Evolutionary conservation across 23 tunicate genomes (phyloP), one percentile per base, ranked within the genome.

Genomic region (Ciona savignyi): DNA sequence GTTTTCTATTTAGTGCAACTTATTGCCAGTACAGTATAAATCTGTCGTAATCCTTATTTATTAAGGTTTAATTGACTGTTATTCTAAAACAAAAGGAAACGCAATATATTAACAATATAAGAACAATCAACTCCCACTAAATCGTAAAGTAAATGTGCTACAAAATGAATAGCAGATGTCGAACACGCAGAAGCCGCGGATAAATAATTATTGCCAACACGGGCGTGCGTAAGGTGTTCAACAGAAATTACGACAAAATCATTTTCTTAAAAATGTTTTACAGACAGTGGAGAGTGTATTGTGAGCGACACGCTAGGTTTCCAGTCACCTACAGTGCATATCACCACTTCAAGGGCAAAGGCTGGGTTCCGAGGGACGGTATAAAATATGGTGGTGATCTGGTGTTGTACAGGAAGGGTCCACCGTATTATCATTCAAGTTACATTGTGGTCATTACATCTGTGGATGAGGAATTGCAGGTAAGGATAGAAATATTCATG

Each of bases 311-410:
- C 23, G 34, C 67, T 11, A 11, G 35, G 2, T 89, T 89, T 73
- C 85, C 89, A 1, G 33, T 70, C 6, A 35, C 11, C 1, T 91
- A 80, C 76, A 80, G 80, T 3, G 82, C 70, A 19, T 91, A 91
- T 35, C 90, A 84, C 63, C 91, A 91, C 64, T 84, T 91, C 65
- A 80, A 91, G 60, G 84, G 82, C 27, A 91, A 91, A 72, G 97
- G 97, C 20, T 84, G 87, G 86, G 97, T 91, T 3, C 86, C 90
- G 4, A 84, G 62, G 67, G 84, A 81, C 27, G 97, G 97, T 15
- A 51, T 84, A 1, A 73, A 73, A 4, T 91, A 79, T 75, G 97
- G 97, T 56, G 71, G 76, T 23, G 87, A 81, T 66, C 76, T 84
- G 32, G 70, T 91, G 9, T 68, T 80, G 66, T 91, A 91, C 70